Conservation (phyloP, 2,797 vertebrate species). For the Poecile montanus region DNA sequence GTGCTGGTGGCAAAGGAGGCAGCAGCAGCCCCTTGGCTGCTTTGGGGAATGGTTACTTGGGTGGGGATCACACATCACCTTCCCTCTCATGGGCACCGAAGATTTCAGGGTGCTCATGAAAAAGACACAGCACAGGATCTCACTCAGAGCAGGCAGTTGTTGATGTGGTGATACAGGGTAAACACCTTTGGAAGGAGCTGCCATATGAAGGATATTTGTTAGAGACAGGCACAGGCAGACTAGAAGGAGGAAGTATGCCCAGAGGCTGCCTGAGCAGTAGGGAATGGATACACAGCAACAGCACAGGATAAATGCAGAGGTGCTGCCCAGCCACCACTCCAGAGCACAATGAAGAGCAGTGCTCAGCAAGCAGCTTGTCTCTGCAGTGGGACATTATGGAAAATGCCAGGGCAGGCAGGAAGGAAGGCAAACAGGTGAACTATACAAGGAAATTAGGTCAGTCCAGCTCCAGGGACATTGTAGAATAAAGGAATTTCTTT, state of each 20-base stretch:
- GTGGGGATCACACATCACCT: not conserved
- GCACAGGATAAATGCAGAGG: not conserved
- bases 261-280: not conserved
- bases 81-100: not conserved
- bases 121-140: not conserved
- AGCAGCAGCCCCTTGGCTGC: not conserved
- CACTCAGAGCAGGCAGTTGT: not conserved
- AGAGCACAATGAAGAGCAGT: not conserved
- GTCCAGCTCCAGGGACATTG: not conserved
- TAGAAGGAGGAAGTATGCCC: not conserved
- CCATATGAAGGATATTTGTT: not conserved
- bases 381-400: not conserved
- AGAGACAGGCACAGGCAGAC: not conserved
- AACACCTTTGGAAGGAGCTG: not conserved
- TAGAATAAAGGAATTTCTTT: not conserved
- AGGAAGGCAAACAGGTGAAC: slow-evolving; percentile 39
- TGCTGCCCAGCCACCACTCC: not conserved
- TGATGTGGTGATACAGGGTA: accelerated
- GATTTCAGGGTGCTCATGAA: not conserved
- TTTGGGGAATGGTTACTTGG: not conserved
- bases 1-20: not conserved
- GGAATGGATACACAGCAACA: not conserved
- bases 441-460: slow-evolving; percentile 61
- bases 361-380: not conserved
- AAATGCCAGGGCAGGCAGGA: not conserved